Base-by-base conservation (phyloP, 2,888 invertebrate genomes). In the Trichopria drosophilae region DNA sequence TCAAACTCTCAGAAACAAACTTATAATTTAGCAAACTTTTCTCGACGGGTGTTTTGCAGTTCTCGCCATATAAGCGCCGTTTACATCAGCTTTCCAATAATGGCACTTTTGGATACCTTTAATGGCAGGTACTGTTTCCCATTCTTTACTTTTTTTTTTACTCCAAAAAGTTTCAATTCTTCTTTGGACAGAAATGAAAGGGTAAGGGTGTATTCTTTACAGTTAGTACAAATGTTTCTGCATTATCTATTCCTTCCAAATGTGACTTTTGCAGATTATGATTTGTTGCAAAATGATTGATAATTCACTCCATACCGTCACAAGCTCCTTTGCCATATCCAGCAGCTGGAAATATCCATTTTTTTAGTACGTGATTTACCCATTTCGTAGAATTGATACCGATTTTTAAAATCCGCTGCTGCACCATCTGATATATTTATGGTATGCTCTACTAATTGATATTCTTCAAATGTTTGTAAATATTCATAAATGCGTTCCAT, bases 321-420 rank as follows among this genome's bases (percentile, higher is more conserved):
- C 42, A 42, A 16, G 42, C 29, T n/a, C n/a, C n/a, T n/a, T n/a
- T n/a, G n/a, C n/a, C n/a, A n/a, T n/a, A n/a, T n/a, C n/a, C n/a
- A n/a, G 42, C 31, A 31, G 10, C 31, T n/a, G 42, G 22, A 7
- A 42, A 42, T 10, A 42, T 16, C 42, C 42, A 42, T 24, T n/a
- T 13, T 29, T 42, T 31, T 5, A 31, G 13, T 20, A 28, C 41
- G 18, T 28, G 18, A n/a, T n/a, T n/a, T n/a, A n/a, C n/a, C n/a
- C n/a, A n/a, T n/a, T n/a, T n/a, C n/a, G n/a, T n/a, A n/a, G n/a
- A 29, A 18, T 16, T 32, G 32, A 43, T 7, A 43, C 19, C 43
- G 32, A 31, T 43, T 43, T 31, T 43, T 19, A 31, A 43, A 43
- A 9, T 43, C 31, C 18, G 19, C 31, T 9, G 32, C 31, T 2